phyloP scores from a whole-genome alignment of 2,888 invertebrate genomes.

The Nebria salina region DNA sequence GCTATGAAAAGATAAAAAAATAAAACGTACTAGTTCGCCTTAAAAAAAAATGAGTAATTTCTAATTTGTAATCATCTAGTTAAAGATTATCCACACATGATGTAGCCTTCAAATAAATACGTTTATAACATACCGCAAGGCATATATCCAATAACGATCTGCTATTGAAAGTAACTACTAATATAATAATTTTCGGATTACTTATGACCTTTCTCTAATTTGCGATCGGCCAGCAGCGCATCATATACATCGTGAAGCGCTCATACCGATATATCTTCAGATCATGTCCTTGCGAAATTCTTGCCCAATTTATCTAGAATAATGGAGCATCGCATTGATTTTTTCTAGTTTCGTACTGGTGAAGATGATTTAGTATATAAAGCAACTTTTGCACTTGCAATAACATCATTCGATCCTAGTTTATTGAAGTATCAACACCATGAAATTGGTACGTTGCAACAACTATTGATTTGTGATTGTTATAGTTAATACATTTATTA shows the following conservation, averaged over 20 bases:
- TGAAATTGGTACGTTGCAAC: constrained; percentile 49
- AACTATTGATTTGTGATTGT: not conserved
- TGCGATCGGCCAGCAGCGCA: constrained; percentile 6
- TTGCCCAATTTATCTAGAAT: constrained; percentile 45
- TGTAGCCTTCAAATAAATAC: constrained; percentile 7
- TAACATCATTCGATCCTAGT: constrained; percentile 33
- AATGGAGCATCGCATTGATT: constrained; percentile 33
- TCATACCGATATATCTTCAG: constrained; percentile 9
- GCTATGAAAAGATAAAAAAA: too few species aligned
- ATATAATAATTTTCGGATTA: constrained; percentile 27
- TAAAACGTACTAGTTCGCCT: too few species aligned
- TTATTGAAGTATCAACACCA: constrained; percentile 41
- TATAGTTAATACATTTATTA: not conserved
- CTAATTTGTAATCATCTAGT: not conserved
- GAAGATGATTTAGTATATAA: constrained; percentile 42
- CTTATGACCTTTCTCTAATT: constrained; percentile 35
- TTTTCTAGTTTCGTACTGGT: constrained; percentile 12
- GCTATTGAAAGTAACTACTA: constrained; percentile 37
- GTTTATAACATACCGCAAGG: constrained; percentile 2
- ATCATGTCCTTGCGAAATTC: constrained; percentile 41
- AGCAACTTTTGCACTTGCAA: constrained; percentile 19
- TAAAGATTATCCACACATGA: constrained; percentile 6
- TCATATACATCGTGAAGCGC: not conserved
- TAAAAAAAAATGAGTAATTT: not conserved
- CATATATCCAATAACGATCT: not conserved